Evolutionary conservation across 2,888 invertebrate genomes (phyloP).

Genomic region (Leptura quadrifasciata): DNA sequence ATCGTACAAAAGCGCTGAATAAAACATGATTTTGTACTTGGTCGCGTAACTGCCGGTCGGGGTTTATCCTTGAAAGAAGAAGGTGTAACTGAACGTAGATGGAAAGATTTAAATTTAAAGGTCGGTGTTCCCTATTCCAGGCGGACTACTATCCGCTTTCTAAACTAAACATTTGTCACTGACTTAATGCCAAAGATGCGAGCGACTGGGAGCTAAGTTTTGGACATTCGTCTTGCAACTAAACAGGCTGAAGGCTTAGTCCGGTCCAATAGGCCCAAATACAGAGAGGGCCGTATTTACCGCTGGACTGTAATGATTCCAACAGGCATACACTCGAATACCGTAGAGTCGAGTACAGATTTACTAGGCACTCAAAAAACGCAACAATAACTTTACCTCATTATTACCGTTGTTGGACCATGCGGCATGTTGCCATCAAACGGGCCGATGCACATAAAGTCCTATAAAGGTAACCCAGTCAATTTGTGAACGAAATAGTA

Average conservation of each 20-base stretch:
- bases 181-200: neutral
- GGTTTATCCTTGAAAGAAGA: constrained; percentile 17
- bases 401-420: too few species aligned
- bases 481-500: too few species aligned
- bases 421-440: too few species aligned
- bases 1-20: constrained; percentile 23
- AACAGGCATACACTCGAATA: too few species aligned
- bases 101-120: constrained; percentile 9
- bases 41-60: neutral
- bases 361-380: too few species aligned
- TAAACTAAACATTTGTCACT: neutral
- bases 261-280: neutral
- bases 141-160: neutral
- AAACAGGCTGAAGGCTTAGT: neutral
- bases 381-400: too few species aligned
- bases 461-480: too few species aligned
- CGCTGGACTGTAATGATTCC: too few species aligned
- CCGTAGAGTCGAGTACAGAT: too few species aligned
- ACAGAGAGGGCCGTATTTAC: too few species aligned
- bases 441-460: too few species aligned
- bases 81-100: constrained; percentile 11
- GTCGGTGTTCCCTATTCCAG: neutral
- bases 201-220: neutral
- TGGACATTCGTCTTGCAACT: neutral
- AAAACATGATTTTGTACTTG: constrained; percentile 26